Evolutionary conservation across 2,888 invertebrate genomes (phyloP).

Genomic region (Theretra japonica): DNA sequence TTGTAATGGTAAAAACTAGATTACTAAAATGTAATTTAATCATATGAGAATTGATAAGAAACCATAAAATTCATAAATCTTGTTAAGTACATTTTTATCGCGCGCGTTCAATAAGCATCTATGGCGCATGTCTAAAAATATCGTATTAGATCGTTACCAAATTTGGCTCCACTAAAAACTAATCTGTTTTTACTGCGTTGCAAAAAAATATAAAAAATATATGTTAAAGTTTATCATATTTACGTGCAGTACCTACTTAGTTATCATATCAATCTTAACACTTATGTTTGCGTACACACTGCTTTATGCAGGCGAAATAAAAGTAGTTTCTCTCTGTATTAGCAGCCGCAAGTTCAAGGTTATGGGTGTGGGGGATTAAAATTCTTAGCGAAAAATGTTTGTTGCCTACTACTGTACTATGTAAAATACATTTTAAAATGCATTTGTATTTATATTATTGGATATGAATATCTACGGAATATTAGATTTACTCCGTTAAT

Average conservation of each 20-base stretch:
- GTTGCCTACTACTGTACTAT: too few species aligned
- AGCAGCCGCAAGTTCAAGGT: conserved; percentile 7
- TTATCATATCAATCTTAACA: too few species aligned
- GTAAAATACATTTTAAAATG: too few species aligned
- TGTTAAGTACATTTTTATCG: background rate
- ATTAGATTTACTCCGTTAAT: too few species aligned
- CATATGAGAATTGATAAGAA: too few species aligned
- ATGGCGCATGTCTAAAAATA: conserved; percentile 10
- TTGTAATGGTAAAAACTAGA: background rate
- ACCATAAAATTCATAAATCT: too few species aligned
- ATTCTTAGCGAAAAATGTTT: background rate
- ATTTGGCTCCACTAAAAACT: too few species aligned
- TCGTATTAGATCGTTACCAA: background rate
- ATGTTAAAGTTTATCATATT: too few species aligned
- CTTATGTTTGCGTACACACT: too few species aligned
- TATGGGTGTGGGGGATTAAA: background rate
- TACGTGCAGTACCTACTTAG: too few species aligned
- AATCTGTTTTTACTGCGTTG: background rate
- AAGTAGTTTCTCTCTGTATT: background rate
- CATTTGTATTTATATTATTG: too few species aligned
- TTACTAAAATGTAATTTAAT: background rate
- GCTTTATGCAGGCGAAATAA: background rate
- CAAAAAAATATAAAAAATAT: background rate
- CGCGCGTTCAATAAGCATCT: background rate
- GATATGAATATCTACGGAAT: too few species aligned